These are phyloP conservation scores for Thereva unica DNA, from an alignment of 2,888 invertebrate species.

Conservation along the genomic window DNA sequence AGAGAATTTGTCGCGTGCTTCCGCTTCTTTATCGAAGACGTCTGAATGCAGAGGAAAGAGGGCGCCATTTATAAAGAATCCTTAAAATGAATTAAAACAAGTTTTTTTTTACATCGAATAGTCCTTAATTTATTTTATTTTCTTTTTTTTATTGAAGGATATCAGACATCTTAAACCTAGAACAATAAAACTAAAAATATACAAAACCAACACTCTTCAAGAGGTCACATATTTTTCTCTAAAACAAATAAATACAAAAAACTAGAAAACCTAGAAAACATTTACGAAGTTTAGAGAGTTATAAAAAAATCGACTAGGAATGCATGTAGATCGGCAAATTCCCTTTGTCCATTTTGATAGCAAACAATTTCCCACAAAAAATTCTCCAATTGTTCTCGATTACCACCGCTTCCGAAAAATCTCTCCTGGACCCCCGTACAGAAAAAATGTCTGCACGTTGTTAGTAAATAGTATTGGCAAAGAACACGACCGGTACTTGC, in stretches of 20 bases:
- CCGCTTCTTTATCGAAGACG: no score
- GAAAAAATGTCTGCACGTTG: neutral
- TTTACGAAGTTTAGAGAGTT: neutral
- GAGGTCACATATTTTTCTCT: slow-evolving; percentile 5
- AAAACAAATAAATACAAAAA: slow-evolving; percentile 28
- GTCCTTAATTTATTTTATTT: slow-evolving; percentile 11
- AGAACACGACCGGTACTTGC: no score
- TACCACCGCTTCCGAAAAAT: neutral
- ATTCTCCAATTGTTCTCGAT: neutral
- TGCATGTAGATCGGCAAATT: slow-evolving; percentile 28
- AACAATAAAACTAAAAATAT: slow-evolving; percentile 40
- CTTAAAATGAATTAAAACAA: neutral
- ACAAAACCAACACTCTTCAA: slow-evolving; percentile 16
- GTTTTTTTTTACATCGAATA: slow-evolving; percentile 5
- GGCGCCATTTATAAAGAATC: neutral
- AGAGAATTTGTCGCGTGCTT: no score
- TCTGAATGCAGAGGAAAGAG: no score
- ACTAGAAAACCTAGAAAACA: slow-evolving; percentile 9
- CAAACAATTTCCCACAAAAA: slow-evolving; percentile 15
- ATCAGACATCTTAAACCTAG: slow-evolving; percentile 56
- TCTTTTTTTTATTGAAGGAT: neutral
- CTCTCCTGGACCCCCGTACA: neutral
- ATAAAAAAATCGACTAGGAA: slow-evolving; percentile 38
- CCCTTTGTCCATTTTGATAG: slow-evolving; percentile 5
- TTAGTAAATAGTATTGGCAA: no score